Conservation (phyloP, 1,140 invertebrate genomes). For the Batillaria attramentaria region DNA sequence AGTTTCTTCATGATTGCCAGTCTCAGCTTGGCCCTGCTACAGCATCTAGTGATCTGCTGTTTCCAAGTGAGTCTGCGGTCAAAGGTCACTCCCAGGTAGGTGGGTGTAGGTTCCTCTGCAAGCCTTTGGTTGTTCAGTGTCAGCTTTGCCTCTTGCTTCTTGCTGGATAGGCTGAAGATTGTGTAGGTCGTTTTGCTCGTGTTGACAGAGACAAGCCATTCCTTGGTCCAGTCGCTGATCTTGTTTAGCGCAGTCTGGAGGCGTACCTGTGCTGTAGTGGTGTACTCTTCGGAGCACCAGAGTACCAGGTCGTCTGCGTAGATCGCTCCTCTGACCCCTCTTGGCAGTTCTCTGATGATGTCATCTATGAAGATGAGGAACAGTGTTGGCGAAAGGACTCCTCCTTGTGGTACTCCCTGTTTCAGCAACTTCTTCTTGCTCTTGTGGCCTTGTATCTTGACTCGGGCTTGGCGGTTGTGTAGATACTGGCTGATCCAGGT, state of each 20-base stretch:
- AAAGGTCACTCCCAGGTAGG: conserved; percentile 18
- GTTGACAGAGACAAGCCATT: conserved; percentile 8
- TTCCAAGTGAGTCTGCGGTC: conserved; percentile 7
- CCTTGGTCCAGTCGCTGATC: neutral
- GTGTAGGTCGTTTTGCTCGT: neutral
- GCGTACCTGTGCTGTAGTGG: conserved; percentile 6
- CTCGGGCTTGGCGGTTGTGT: conserved; percentile 24
- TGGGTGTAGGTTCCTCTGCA: conserved; percentile 25
- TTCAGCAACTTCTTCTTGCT: conserved; percentile 26
- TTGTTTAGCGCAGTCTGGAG: neutral
- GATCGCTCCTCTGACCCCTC: conserved; percentile 13
- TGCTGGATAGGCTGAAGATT: neutral
- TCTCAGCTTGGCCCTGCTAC: conserved; percentile 1
- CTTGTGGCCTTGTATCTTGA: conserved; percentile 17
- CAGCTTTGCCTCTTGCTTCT: conserved; percentile 18
- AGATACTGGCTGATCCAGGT: conserved; percentile 29
- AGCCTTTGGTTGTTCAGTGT: conserved; percentile 3
- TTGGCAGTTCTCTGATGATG: conserved; percentile 32
- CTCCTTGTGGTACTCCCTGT: conserved; percentile 35
- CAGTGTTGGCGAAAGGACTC: conserved; percentile 32
- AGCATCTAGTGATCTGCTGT: conserved; percentile 16
- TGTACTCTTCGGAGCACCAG: conserved; percentile 34
- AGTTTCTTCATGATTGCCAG: conserved; percentile 4
- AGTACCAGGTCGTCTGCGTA: conserved; percentile 27
- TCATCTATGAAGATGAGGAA: conserved; percentile 40